phyloP scores from a whole-genome alignment of 2,113 vertebrate genomes.

The Chroicocephalus ridibundus region DNA sequence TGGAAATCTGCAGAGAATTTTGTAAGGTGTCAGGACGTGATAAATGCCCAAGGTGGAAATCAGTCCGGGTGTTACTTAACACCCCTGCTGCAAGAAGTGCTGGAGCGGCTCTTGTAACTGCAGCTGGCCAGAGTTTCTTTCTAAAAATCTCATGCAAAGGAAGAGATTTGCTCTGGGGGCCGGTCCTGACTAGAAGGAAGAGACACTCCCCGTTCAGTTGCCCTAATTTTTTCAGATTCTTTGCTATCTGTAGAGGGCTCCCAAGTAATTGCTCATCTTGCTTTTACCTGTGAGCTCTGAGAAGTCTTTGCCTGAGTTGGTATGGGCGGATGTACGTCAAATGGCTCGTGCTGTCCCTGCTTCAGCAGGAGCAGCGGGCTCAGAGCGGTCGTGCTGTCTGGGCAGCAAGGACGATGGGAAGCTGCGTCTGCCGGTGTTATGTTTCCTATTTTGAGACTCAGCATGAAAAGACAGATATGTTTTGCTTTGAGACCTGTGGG shows the following conservation, averaged over 20 bases:
- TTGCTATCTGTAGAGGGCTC: background rate
- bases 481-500: background rate
- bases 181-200: background rate
- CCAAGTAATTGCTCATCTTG: background rate
- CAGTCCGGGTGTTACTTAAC: background rate
- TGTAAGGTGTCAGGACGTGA: background rate
- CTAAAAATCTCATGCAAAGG: background rate
- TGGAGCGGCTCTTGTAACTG: background rate
- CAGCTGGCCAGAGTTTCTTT: background rate
- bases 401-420: background rate
- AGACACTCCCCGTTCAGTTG: background rate
- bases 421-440: background rate
- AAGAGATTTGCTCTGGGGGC: background rate
- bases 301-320: background rate
- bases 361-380: background rate
- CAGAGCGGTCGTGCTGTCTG: background rate
- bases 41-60: background rate
- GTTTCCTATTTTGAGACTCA: background rate
- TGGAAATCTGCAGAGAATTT: background rate
- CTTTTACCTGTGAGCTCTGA: background rate
- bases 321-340: background rate
- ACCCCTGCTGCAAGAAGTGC: background rate
- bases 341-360: background rate
- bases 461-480: background rate
- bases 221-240: background rate